phyloP scores from a whole-genome alignment of 2,113 vertebrate genomes.

The Elephas maximus region DNA sequence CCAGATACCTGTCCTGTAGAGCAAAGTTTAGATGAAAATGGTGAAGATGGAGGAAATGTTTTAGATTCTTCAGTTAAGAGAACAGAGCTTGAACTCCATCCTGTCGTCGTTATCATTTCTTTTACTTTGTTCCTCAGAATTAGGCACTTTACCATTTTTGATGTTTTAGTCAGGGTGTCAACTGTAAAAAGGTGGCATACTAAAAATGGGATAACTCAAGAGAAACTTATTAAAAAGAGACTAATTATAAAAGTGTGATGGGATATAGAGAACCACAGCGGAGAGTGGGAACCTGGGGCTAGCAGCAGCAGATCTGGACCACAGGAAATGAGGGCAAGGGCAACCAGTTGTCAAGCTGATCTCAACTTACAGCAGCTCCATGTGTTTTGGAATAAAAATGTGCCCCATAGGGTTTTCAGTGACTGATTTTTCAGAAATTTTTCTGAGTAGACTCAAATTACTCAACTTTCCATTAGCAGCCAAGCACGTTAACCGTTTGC shows the following conservation, averaged over 20 bases:
- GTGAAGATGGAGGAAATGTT: neutral
- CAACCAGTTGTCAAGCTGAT: no score
- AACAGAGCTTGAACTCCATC: neutral
- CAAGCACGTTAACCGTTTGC: no score
- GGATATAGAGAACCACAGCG: neutral
- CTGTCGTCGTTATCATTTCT: neutral
- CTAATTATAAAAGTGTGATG: neutral
- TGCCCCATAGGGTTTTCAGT: no score
- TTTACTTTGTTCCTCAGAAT: neutral
- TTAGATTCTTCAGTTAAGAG: neutral
- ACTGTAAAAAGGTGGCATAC: neutral
- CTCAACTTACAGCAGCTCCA: no score
- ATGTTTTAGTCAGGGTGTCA: neutral
- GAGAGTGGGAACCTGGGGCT: accelerated
- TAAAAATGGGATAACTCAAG: neutral
- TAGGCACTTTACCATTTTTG: neutral
- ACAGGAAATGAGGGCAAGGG: neutral
- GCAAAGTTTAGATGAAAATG: neutral
- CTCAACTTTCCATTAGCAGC: no score
- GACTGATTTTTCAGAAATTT: no score
- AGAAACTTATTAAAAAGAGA: neutral
- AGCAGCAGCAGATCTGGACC: neutral
- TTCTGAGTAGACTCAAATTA: no score
- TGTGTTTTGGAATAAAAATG: no score
- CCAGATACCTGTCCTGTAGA: neutral